A percentile compares a stretch with the other conserved stretches of the same genome.
Conservation (phyloP, 1,140 invertebrate genomes). For the Atta colombica region DNA sequence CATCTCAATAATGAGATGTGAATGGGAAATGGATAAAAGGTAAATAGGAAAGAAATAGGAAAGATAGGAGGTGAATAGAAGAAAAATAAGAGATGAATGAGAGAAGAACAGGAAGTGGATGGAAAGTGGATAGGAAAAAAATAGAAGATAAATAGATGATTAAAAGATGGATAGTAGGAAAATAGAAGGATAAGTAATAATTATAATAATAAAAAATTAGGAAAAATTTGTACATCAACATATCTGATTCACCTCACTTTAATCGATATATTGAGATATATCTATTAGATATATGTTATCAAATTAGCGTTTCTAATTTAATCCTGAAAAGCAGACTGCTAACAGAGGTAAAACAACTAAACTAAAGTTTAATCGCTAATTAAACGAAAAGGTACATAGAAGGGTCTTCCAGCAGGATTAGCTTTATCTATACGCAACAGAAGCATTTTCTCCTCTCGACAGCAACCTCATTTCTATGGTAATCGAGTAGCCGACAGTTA, state of each 20-base stretch:
- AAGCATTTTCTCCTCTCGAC: slow-evolving; percentile 17
- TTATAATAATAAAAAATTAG: background rate
- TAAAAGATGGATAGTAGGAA: too few relatives aligned
- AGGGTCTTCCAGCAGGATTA: background rate
- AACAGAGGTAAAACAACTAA: background rate
- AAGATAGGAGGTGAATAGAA: too few relatives aligned
- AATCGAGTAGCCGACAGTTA: slow-evolving; percentile 42
- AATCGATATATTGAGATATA: background rate
- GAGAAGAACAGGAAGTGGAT: too few relatives aligned
- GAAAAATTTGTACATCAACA: background rate
- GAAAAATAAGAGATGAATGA: too few relatives aligned
- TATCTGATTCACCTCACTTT: background rate
- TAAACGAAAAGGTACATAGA: background rate
- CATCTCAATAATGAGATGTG: too few relatives aligned
- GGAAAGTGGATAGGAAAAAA: too few relatives aligned
- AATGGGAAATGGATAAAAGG: too few relatives aligned
- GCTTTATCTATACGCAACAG: slow-evolving; percentile 3
- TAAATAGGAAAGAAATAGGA: too few relatives aligned
- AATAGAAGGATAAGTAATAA: background rate
- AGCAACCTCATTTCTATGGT: slow-evolving; percentile 45
- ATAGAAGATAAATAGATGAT: too few relatives aligned
- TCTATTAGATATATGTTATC: too few relatives aligned
- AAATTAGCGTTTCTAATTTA: background rate
- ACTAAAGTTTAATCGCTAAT: background rate
- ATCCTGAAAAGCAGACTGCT: background rate